Base-by-base conservation (phyloP, 2,797 vertebrate species). In the Platyrinchus mystaceus region DNA sequence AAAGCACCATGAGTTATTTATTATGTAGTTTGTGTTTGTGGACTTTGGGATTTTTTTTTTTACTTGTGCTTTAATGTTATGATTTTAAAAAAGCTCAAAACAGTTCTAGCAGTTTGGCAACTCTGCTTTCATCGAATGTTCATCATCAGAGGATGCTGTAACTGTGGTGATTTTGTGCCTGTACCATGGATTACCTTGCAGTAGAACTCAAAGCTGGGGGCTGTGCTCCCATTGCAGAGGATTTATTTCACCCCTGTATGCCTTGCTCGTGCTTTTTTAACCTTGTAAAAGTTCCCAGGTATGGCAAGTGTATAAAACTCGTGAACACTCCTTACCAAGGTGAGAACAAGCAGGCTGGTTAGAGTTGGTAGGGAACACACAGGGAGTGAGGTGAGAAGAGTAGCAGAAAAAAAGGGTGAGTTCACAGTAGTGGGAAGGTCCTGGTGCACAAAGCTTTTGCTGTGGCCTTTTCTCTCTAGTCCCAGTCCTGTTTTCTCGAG, bases 1-100 rank as follows among this genome's bases (percentile, higher is more conserved):
- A 84, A 78, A 81, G 87, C 30, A 68, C 69, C 79, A 66, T 91
- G 58, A 94, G 82, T 94, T 91, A 71, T 8, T 91, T 93, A 92
- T 93, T 87, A 94, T 83, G 53, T 27, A 91, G 53, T 80, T 94
- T 84, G 85, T 74, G 71, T 83, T 62, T 64, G 85, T 71, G 62
- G 79, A 71, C 75, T 83, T 71, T 18, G 26, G 19, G 59, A 49
- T 71, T 93, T 62, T 52, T 50, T 71, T 93, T 62, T 93, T 81
- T 71, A 68, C 43, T 77, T 67, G 22, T 50, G 82, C 66, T 85
- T 92, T 89, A 74, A 77, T 53, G 60, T 76, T 67, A 37, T 5
- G 3, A 70, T 58, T n/a, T 21, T 0, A 1, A 37, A 71, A 86
- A 78, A 44, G n/a, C 27, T 13, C 19, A 41, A 15, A 30, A 22